Base-by-base conservation (phyloP, 2,797 vertebrate species). In the Chrosomus eos region DNA sequence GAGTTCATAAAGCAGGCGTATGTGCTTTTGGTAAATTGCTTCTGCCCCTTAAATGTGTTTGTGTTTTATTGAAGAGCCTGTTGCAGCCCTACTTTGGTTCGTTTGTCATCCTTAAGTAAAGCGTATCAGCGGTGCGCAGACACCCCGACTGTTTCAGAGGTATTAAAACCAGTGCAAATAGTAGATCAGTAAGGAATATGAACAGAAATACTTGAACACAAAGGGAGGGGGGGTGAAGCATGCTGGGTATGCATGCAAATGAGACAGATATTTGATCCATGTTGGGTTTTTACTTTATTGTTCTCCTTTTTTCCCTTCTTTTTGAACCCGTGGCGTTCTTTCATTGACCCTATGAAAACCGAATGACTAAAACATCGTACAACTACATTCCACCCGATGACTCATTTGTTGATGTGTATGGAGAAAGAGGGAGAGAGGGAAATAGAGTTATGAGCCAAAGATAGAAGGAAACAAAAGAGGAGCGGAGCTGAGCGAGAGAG, bases 291-390 rank as follows among this genome's bases (percentile, higher is more conserved):
- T 36, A 4, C 43, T 36, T 26, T 71, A 62, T 74, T 87, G 26
- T 28, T 89, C 88, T 88, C 55, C 76, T 89, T 87, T 90, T 88
- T 83, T 67, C 3, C 3, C 62, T 26, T 40, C 58, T 88, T 90
- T 88, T 88, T 91, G 77, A 89, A 43, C 71, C 72, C 43, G 4
- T 48, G 40, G 60, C 7, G 5, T 85, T n/a, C 51, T 58, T 67
- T 75, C 45, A 76, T 36, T 81, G 67, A n/a, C 48, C 48, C 36
- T 23, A 8, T 21, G 80, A 78, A 55, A 31, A 79, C 66, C 23
- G 18, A 31, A 68, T 71, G 43, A 78, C 85, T 43, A 62, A 28
- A 72, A 77, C 58, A 48, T 64, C 6, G 28, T 43, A 43, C 31
- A 45, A 40, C 43, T 71, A 40, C 38, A 40, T 70, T 53, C 73